Conservation (phyloP, 2,113 vertebrate genomes). For the Typhlomys cinereus region DNA sequence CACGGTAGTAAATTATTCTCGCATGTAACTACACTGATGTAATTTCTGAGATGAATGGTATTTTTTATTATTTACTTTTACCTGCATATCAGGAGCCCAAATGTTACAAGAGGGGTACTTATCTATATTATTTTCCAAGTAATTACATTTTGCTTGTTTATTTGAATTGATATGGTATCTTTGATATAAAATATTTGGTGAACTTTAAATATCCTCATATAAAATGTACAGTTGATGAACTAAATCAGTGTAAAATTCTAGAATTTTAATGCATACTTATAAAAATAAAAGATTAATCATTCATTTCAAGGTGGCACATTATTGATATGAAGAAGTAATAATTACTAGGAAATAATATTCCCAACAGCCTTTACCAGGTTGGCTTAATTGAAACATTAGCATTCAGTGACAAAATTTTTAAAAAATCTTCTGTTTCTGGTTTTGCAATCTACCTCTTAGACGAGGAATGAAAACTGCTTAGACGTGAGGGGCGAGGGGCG, state of each 20-base stretch:
- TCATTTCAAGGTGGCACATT: not conserved
- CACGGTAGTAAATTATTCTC: too few species aligned
- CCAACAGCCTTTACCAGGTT: not conserved
- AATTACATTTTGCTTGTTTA: not conserved
- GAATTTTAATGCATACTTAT: not conserved
- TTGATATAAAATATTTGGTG: not conserved
- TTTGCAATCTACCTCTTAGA: not conserved
- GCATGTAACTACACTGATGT: not conserved
- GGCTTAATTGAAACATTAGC: not conserved
- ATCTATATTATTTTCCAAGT: slow-evolving; percentile 25
- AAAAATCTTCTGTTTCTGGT: not conserved
- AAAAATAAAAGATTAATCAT: not conserved
- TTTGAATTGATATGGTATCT: not conserved
- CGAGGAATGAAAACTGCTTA: not conserved
- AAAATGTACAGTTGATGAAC: not conserved
- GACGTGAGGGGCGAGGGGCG: slow-evolving; percentile 27
- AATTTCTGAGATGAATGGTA: not conserved
- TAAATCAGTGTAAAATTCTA: not conserved
- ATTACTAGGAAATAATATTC: not conserved
- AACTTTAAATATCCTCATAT: not conserved
- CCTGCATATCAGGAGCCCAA: not conserved
- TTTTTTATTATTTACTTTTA: not conserved
- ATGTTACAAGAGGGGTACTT: not conserved
- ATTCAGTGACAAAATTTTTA: not conserved
- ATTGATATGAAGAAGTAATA: not conserved